Base-by-base conservation (phyloP, 2,797 vertebrate species). In the Rhynchonycteris naso region DNA sequence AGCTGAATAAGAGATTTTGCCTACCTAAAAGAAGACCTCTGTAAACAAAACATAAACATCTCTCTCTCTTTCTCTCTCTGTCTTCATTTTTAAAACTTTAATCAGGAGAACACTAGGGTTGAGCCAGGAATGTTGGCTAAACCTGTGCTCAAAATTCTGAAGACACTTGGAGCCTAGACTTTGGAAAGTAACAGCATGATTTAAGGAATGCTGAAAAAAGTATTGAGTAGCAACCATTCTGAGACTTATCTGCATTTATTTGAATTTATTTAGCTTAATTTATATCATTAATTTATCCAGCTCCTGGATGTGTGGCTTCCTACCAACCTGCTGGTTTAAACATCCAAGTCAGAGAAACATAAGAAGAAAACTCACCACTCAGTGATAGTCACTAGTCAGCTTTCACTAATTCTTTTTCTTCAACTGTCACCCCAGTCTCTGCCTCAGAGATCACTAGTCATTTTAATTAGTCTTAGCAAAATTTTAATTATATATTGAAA, bases 61-160 rank as follows among this genome's bases (percentile, higher is more conserved):
- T 50, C 35, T 56, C 58, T 58, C 7, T 76, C 21, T 75, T 33
- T 30, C 30, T 38, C 24, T 38, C 38, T 18, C 35, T 7, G 14
- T 56, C 63, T 85, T 88, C 43, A 43, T 35, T 95, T 85, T 84
- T 80, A 38, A 95, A 92, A 4, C 38, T 91, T 96, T 96, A 95
- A 94, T 96, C 91, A 94, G 90, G 89, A 69, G 54, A 88, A 94
- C 12, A 43, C 38, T 81, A 83, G n/a, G 7, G 19, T 13, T 66
- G 52, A 69, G 58, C 72, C 84, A 90, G 95, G 47, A 92, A 88
- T 80, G 61, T 52, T 75, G 88, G 58, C 50, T 87, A 81, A 95
- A 93, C 8, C 79, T 54, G 30, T 72, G 75, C 47, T 97, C 86
- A 95, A 93, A 92, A 90, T 84, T 93, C 68, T 90, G 38, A 81